phyloP scores from a whole-genome alignment of 2,113 vertebrate genomes.

The Lanius ludovicianus region DNA sequence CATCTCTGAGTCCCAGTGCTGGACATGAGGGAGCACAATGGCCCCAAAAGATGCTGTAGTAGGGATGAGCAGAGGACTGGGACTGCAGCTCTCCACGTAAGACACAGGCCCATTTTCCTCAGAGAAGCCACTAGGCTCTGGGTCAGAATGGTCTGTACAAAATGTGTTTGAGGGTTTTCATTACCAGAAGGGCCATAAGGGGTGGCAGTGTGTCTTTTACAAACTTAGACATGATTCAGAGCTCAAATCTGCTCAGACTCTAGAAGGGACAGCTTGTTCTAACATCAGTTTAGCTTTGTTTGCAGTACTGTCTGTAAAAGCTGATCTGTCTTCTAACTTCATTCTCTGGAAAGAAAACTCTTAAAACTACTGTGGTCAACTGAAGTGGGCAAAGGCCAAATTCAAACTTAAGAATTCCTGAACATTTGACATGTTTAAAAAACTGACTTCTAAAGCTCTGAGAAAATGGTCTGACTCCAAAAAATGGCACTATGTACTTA shows the following conservation, averaged over 20 bases:
- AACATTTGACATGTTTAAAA: not conserved
- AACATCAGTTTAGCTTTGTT: not conserved
- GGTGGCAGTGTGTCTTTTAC: not conserved
- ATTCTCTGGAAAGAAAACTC: not conserved
- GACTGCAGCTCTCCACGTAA: not conserved
- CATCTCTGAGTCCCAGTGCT: not conserved
- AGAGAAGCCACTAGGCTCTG: not conserved
- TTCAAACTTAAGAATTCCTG: not conserved
- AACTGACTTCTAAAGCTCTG: not conserved
- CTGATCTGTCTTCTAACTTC: not conserved
- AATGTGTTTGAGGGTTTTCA: not conserved
- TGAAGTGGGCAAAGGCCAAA: not conserved
- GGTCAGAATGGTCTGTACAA: not conserved
- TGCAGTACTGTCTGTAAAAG: not conserved
- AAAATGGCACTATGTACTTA: not conserved
- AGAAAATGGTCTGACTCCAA: not conserved
- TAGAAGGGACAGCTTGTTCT: not conserved
- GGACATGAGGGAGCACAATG: not conserved
- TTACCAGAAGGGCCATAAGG: not conserved
- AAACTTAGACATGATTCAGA: not conserved
- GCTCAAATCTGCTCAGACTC: not conserved
- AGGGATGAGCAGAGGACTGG: not conserved
- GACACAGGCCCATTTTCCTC: not conserved
- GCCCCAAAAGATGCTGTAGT: not conserved
- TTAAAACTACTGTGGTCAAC: not conserved